Evolutionary conservation across 2,888 invertebrate genomes (phyloP).

Genomic region (Agelastica alni): DNA sequence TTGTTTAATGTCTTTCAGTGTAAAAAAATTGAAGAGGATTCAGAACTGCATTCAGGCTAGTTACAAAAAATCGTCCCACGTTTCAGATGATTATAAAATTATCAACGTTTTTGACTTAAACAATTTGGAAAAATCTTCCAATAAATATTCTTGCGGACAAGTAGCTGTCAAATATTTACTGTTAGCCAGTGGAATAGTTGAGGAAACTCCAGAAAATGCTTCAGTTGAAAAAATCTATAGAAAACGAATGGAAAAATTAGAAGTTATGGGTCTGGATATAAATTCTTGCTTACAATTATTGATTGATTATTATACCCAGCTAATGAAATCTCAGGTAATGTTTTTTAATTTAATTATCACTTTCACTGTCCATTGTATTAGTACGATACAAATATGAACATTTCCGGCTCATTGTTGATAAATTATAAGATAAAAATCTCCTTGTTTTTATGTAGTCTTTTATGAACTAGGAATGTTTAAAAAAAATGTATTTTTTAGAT

Average conservation of each 20-base stretch:
- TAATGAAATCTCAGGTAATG: slow-evolving; percentile 64
- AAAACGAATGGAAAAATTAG: slow-evolving; percentile 54
- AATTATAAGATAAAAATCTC: too few species aligned
- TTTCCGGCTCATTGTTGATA: too few species aligned
- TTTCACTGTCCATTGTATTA: too few species aligned
- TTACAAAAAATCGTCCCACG: slow-evolving; percentile 39
- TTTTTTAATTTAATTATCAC: not conserved
- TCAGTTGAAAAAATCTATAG: slow-evolving; percentile 43
- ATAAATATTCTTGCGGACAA: slow-evolving; percentile 64
- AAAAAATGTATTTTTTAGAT: slow-evolving; percentile 52
- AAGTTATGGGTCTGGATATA: slow-evolving; percentile 76
- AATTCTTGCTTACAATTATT: slow-evolving; percentile 92
- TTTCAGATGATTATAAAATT: slow-evolving; percentile 32
- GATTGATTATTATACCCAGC: slow-evolving; percentile 86
- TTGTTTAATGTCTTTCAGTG: too few species aligned
- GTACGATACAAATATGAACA: too few species aligned
- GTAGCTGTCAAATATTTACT: slow-evolving; percentile 67
- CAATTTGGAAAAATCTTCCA: slow-evolving; percentile 63
- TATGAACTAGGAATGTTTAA: too few species aligned
- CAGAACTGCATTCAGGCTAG: slow-evolving; percentile 47
- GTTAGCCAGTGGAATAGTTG: slow-evolving; percentile 61
- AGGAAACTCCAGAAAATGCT: slow-evolving; percentile 56
- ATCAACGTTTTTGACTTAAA: slow-evolving; percentile 62
- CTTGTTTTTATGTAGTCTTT: too few species aligned
- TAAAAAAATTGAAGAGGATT: slow-evolving; percentile 48